phyloP scores from a whole-genome alignment of 1,140 invertebrate genomes.

The Mylabris phalerata region DNA sequence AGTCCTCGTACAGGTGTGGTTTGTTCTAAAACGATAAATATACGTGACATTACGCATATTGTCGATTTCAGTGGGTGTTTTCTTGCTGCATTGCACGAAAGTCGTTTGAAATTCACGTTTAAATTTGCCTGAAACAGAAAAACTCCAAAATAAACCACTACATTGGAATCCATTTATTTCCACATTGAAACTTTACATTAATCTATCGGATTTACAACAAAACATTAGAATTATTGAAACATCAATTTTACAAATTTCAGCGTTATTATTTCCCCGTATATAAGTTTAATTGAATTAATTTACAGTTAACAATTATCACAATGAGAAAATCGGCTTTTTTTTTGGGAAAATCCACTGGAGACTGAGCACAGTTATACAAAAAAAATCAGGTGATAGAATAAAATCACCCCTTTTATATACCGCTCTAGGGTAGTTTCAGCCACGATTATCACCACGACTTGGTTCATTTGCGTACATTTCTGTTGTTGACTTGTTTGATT shows the following conservation, averaged over 20 bases:
- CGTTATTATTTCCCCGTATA: constrained; percentile 5
- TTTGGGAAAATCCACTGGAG: too few species aligned
- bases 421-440: too few species aligned
- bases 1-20: constrained; percentile 20
- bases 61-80: constrained; percentile 14
- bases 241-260: constrained; percentile 12
- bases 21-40: constrained; percentile 26
- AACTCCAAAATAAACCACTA: not conserved
- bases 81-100: constrained; percentile 20
- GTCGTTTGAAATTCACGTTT: constrained; percentile 13
- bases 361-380: too few species aligned
- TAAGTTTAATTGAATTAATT: not conserved
- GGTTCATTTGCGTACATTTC: not conserved
- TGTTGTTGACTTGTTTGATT: not conserved
- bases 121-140: constrained; percentile 17
- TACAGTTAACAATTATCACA: constrained; percentile 1
- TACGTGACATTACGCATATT: constrained; percentile 20
- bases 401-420: too few species aligned
- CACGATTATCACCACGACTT: too few species aligned
- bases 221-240: not conserved
- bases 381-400: too few species aligned
- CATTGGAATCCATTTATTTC: not conserved
- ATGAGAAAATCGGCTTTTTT: not conserved
- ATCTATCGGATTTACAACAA: not conserved
- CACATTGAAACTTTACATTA: not conserved